phyloP scores from a whole-genome alignment of 2,888 invertebrate genomes.

The Drosophila setosimentum region DNA sequence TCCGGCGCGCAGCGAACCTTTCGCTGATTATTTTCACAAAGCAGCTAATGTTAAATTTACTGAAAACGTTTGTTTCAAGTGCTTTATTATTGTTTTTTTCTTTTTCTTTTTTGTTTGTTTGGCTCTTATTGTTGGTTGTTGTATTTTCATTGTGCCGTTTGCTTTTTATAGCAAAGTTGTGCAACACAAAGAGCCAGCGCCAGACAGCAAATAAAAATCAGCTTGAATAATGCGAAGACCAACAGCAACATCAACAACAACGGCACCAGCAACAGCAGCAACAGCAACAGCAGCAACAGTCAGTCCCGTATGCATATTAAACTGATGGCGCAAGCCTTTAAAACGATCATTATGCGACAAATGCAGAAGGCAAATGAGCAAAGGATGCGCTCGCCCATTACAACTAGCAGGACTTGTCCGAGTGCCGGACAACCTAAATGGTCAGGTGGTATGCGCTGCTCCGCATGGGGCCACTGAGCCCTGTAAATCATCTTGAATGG shows the following conservation, averaged over 20 bases:
- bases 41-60: conserved; percentile 81
- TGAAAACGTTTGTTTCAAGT: conserved; percentile 82
- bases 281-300: neutral
- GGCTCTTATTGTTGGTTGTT: conserved; percentile 1
- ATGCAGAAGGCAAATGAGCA: conserved; percentile 63
- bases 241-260: neutral
- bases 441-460: conserved; percentile 8
- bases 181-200: conserved; percentile 46
- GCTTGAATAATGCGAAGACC: conserved; percentile 34
- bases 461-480: conserved; percentile 37
- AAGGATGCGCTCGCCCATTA: conserved; percentile 35
- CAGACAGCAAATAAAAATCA: conserved; percentile 51
- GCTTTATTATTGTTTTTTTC: conserved; percentile 73
- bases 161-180: conserved; percentile 54
- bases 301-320: conserved; percentile 56
- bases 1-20: conserved; percentile 47
- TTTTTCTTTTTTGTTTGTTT: neutral
- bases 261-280: neutral
- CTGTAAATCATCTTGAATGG: conserved; percentile 75
- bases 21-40: conserved; percentile 75
- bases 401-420: neutral
- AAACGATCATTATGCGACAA: conserved; percentile 73
- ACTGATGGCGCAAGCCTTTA: conserved; percentile 52
- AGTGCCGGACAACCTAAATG: conserved; percentile 23
- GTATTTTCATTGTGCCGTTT: conserved; percentile 56